Conservation (phyloP, 1,140 invertebrate species). For the Drosophila arawakana region DNA sequence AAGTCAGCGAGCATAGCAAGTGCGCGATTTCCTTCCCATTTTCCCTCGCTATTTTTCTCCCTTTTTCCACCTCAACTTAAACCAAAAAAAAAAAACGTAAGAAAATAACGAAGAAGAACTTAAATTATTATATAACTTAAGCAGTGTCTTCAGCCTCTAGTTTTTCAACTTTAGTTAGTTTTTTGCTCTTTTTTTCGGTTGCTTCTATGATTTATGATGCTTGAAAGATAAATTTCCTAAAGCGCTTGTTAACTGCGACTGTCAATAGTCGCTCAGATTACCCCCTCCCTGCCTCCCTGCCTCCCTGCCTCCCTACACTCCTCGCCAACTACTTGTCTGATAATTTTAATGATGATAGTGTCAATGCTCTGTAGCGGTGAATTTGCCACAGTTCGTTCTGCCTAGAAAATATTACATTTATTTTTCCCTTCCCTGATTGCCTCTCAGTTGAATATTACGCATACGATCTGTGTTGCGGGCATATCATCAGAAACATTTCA, state of each 20-base stretch:
- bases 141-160: conserved; percentile 5
- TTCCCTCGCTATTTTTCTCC: neutral
- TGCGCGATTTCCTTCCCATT: conserved; percentile 37
- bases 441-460: conserved; percentile 53
- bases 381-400: conserved; percentile 14
- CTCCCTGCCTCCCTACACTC: neutral
- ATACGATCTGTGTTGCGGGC: conserved; percentile 52
- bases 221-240: conserved; percentile 78
- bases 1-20: conserved; percentile 73
- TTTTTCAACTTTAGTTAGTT: neutral
- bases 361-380: conserved; percentile 78
- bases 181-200: conserved; percentile 36
- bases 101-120: conserved; percentile 1
- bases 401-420: neutral
- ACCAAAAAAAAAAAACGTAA: conserved; percentile 9
- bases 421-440: neutral
- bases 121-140: conserved; percentile 61
- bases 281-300: neutral
- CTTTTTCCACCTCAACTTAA: neutral
- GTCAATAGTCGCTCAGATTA: conserved; percentile 67
- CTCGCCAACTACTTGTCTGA: conserved; percentile 5
- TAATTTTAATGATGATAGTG: conserved; percentile 63
- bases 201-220: conserved; percentile 75
- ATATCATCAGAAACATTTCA: conserved; percentile 28
- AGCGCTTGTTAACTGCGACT: conserved; percentile 72